A percentile compares a stretch with the other conserved stretches of the same genome.
Evolutionary conservation across 2,113 vertebrate genomes (phyloP).

Genomic region (Platysternon megacephalum): DNA sequence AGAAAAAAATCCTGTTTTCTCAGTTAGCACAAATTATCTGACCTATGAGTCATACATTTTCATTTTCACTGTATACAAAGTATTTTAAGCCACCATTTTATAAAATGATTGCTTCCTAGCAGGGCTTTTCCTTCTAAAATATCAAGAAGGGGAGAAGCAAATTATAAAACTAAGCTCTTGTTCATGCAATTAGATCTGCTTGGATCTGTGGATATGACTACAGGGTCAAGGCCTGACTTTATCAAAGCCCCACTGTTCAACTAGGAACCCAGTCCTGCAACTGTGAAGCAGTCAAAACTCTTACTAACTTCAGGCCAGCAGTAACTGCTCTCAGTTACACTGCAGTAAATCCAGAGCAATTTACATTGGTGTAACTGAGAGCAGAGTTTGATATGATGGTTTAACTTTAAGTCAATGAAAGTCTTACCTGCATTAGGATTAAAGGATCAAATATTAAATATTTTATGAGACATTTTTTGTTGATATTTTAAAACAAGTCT

Average conservation of each 20-base stretch:
- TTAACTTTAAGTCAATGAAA: not conserved
- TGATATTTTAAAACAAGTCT: not conserved
- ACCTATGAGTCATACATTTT: constrained; percentile 56
- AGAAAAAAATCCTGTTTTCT: constrained; percentile 57
- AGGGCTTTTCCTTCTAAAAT: constrained; percentile 49
- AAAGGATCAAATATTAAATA: not conserved
- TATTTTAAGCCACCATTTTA: constrained; percentile 56
- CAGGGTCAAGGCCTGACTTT: not conserved
- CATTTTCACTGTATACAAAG: constrained; percentile 42
- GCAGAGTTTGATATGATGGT: not conserved
- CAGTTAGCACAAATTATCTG: constrained; percentile 37
- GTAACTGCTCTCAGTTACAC: not conserved
- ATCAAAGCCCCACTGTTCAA: not conserved
- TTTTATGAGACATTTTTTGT: not conserved
- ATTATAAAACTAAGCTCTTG: not conserved
- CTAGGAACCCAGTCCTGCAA: not conserved
- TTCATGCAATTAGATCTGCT: not conserved
- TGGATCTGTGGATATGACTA: not conserved
- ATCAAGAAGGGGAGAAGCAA: constrained; percentile 9
- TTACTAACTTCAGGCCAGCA: not conserved
- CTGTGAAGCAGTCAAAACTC: not conserved
- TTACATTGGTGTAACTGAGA: not conserved
- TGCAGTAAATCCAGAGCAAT: not conserved
- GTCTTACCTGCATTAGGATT: not conserved
- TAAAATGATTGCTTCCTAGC: constrained; percentile 42